A percentile compares a stretch with the other conserved stretches of the same genome.
phyloP scores from a whole-genome alignment of 2,888 invertebrate genomes.

The Idaea dimidiata region DNA sequence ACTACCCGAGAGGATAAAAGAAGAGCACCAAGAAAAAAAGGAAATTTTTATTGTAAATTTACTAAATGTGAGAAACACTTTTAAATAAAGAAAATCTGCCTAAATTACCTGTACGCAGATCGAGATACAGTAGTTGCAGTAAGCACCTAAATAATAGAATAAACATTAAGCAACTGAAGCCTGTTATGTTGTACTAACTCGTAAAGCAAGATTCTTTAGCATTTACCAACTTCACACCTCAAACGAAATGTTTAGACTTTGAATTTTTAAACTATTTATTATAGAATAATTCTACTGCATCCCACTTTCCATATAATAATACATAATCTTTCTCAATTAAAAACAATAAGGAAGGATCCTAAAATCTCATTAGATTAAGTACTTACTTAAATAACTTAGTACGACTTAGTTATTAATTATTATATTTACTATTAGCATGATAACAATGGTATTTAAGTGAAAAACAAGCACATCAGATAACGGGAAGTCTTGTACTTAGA shows the following conservation, averaged over 20 bases:
- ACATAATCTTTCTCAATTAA: too few species aligned
- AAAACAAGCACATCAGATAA: neutral
- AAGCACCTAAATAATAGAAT: constrained; percentile 70
- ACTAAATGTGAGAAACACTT: too few species aligned
- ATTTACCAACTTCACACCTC: constrained; percentile 16
- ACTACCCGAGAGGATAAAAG: too few species aligned
- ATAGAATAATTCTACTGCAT: neutral
- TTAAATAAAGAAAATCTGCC: too few species aligned
- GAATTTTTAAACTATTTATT: neutral
- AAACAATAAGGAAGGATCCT: too few species aligned
- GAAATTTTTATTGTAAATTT: too few species aligned
- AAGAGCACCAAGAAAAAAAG: too few species aligned
- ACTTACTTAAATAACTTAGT: neutral
- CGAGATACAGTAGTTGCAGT: constrained; percentile 45
- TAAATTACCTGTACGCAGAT: neutral
- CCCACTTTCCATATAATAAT: too few species aligned
- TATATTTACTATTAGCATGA: neutral
- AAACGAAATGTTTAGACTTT: neutral
- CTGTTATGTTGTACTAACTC: constrained; percentile 35
- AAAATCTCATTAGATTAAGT: neutral
- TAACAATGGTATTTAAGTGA: neutral
- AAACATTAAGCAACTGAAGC: constrained; percentile 65
- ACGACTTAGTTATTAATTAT: neutral
- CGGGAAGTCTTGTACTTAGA: neutral
- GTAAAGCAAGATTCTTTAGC: constrained; percentile 40